A percentile compares a stretch with the other conserved stretches of the same genome.
Evolutionary conservation across 2,888 invertebrate species (phyloP).

Genomic region (Myopa testacea): DNA sequence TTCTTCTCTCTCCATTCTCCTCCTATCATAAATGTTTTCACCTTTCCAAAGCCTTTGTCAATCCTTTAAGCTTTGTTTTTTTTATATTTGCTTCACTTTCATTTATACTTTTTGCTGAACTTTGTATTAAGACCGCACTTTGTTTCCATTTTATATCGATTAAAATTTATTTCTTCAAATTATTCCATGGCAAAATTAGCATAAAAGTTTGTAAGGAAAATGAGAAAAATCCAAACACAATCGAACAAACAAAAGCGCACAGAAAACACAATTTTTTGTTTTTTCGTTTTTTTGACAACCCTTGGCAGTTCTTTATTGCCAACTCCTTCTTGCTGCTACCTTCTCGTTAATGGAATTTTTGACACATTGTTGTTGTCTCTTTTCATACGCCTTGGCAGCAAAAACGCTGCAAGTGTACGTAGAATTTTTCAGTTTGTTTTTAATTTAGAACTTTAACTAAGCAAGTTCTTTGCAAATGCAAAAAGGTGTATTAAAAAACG

Average conservation of each 20-base stretch:
- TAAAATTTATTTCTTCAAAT: constrained; percentile 11
- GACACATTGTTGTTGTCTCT: constrained; percentile 26
- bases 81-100: background rate
- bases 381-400: constrained; percentile 16
- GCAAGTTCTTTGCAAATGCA: background rate
- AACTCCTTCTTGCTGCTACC: constrained; percentile 20
- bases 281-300: constrained; percentile 29
- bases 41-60: constrained; percentile 8
- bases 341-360: background rate
- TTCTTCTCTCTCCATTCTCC: constrained; percentile 23
- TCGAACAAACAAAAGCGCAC: constrained; percentile 36
- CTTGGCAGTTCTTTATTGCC: background rate
- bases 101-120: background rate
- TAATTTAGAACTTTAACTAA: background rate
- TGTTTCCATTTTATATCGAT: constrained; percentile 6
- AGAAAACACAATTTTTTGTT: constrained; percentile 27
- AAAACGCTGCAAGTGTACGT: constrained; percentile 25
- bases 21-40: background rate
- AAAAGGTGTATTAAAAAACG: background rate
- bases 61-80: constrained; percentile 22
- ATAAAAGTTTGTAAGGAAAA: constrained; percentile 31
- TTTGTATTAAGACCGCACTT: background rate
- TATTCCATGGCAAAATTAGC: constrained; percentile 33
- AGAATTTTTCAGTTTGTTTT: constrained; percentile 32
- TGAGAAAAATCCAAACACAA: constrained; percentile 33